Base-by-base conservation (phyloP, 2,113 vertebrate genomes). In the Oryctolagus cuniculus region DNA sequence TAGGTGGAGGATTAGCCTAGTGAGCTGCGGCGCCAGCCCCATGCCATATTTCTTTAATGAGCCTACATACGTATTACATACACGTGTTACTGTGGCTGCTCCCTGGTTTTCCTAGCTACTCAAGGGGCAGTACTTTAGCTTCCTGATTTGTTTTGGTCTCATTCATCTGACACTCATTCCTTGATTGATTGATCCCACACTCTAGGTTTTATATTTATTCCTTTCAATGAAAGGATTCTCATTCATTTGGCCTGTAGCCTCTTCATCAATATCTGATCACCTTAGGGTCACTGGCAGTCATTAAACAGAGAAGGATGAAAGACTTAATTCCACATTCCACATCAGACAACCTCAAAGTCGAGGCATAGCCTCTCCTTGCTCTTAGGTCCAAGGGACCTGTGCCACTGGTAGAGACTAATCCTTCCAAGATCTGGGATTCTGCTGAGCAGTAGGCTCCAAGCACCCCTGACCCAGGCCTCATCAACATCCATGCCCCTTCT, bases 391-490 rank as follows among this genome's bases (percentile, higher is more conserved):
- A 36, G 9, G 17, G 67, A 2, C 31, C 15, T 75, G 55, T 58
- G 17, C 22, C 49, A 10, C 15, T 77, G 27, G 31, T 72, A 21
- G 12, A 82, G 72, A 63, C 12, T 16, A 64, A 77, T 63, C 10
- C 4, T 70, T 73, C 17, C 24, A 29, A 29, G 0, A 75, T 6
- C 22, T 66, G 44, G 22, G 9, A 38, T 55, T 4, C 25, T 73
- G 34, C 17, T 24, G 9, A 49, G 31, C 15, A 27, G 19, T 67
- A 21, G n/a, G 22, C 0, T 11, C n/a, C 16, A 25, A 25, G 25
- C 0, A 10, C 3, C 24, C 10, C n/a, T 63, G 66, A 17, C n/a
- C 22, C 5, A 24, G 0, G 6, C 25, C 27, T 34, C 4, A 9
- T 63, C 25, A 6, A 19, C 7, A 29, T 19, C 49, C 44, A 9